These are phyloP conservation scores for Sinocyclocheilus anshuiensis DNA, from an alignment of 2,113 vertebrate genomes.

Conservation along the genomic window DNA sequence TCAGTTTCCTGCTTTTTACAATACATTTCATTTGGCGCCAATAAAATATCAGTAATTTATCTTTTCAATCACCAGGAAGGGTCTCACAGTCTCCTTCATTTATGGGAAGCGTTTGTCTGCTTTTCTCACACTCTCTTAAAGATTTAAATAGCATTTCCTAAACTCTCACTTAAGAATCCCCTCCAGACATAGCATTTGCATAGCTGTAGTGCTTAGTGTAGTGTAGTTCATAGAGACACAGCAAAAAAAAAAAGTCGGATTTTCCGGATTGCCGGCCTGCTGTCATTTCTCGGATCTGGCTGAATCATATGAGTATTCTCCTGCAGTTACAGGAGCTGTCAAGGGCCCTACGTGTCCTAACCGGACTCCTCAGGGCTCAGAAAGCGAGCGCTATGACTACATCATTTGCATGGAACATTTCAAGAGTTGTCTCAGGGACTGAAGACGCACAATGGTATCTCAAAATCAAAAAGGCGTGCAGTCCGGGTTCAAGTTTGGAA, in stretches of 20 bases:
- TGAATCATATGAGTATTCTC: constrained; percentile 55
- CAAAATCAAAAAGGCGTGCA: constrained; percentile 1
- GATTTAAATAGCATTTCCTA: background rate
- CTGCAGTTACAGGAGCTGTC: background rate
- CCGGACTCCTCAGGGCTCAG: background rate
- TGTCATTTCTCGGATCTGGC: constrained; percentile 53
- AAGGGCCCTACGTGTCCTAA: constrained; percentile 20
- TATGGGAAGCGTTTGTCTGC: background rate
- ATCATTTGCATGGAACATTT: constrained; percentile 49
- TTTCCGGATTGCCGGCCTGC: constrained; percentile 45
- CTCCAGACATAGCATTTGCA: constrained; percentile 34
- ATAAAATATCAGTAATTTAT: background rate
- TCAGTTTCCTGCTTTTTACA: background rate
- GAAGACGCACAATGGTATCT: background rate
- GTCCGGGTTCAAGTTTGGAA: constrained; percentile 10
- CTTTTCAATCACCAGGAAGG: background rate
- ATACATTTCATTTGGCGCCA: background rate
- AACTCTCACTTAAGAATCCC: background rate
- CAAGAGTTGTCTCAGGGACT: constrained; percentile 17
- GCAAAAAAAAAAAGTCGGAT: constrained; percentile 20
- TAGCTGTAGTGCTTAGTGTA: background rate
- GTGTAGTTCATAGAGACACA: background rate
- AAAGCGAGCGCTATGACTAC: constrained; percentile 52
- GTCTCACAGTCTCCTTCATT: background rate
- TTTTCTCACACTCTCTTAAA: constrained; percentile 2